These are phyloP conservation scores for Anarhynchus alexandrinus DNA, from an alignment of 2,113 vertebrate genomes.

Conservation along the genomic window DNA sequence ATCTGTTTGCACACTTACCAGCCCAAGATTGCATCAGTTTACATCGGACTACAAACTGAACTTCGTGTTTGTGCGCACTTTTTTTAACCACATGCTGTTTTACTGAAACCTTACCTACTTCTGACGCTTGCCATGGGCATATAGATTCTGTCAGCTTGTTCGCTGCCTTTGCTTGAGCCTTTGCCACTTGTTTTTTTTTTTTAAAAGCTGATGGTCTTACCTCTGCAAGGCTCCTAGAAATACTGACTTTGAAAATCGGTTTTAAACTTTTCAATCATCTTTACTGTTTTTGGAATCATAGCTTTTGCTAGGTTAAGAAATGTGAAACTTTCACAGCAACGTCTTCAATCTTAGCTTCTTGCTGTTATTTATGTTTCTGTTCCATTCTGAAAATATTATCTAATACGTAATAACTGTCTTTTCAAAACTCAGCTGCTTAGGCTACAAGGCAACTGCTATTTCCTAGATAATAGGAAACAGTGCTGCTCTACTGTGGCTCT, in stretches of 20 bases:
- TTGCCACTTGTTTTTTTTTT: not conserved
- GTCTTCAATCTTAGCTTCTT: not conserved
- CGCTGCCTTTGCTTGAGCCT: not conserved
- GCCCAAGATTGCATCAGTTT: not conserved
- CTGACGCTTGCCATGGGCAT: rapidly evolving
- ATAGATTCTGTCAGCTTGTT: not conserved
- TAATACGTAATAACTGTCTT: not conserved
- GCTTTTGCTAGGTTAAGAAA: not conserved
- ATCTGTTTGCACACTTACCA: slow-evolving; percentile 19
- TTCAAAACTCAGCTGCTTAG: not conserved
- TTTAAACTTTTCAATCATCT: not conserved
- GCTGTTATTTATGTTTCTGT: not conserved
- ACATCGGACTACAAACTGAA: not conserved
- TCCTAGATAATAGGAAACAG: slow-evolving; percentile 1
- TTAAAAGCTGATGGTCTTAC: not conserved
- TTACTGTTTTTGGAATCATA: not conserved
- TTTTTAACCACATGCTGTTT: not conserved
- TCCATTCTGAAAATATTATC: not conserved
- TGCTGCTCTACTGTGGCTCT: not conserved
- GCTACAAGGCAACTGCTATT: not conserved
- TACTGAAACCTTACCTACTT: not conserved
- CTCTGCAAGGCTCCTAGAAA: not conserved
- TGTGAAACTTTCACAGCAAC: not conserved
- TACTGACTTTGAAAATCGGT: not conserved
- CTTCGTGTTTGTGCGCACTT: not conserved